Conservation (phyloP, 2,797 vertebrate species). For the Chiloscyllium punctatum region DNA sequence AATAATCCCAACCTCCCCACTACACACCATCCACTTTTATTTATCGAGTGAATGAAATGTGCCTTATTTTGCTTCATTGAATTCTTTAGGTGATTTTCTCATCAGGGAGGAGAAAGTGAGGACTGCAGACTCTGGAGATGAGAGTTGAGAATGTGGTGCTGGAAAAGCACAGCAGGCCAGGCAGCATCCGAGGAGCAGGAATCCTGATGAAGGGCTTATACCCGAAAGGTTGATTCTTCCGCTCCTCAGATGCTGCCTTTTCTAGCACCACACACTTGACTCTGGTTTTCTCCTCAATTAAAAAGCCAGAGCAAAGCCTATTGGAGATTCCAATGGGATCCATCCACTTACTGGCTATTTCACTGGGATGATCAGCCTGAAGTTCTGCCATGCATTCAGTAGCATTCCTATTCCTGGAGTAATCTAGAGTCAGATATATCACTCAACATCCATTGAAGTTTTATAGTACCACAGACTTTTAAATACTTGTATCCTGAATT, state of each 20-base stretch:
- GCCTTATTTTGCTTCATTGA: background rate
- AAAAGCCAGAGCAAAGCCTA: background rate
- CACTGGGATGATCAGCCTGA: background rate
- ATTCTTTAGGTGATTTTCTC: background rate
- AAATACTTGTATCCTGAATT: background rate
- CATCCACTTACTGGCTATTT: no score
- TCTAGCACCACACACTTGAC: no score
- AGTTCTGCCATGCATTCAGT: background rate
- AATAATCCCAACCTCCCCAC: background rate
- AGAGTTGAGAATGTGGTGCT: no score
- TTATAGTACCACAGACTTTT: background rate
- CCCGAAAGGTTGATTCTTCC: no score
- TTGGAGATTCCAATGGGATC: background rate
- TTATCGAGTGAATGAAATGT: background rate
- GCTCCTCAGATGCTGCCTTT: no score
- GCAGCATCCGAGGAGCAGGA: no score
- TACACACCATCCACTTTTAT: background rate
- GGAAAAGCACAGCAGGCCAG: no score
- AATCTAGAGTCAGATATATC: background rate
- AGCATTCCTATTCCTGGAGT: background rate
- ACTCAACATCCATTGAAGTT: background rate
- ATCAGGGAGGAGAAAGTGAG: background rate
- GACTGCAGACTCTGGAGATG: no score
- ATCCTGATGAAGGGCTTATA: no score
- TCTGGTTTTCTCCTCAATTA: background rate